Base-by-base conservation (phyloP, 2,888 invertebrate species). In the Mylabris sibirica region DNA sequence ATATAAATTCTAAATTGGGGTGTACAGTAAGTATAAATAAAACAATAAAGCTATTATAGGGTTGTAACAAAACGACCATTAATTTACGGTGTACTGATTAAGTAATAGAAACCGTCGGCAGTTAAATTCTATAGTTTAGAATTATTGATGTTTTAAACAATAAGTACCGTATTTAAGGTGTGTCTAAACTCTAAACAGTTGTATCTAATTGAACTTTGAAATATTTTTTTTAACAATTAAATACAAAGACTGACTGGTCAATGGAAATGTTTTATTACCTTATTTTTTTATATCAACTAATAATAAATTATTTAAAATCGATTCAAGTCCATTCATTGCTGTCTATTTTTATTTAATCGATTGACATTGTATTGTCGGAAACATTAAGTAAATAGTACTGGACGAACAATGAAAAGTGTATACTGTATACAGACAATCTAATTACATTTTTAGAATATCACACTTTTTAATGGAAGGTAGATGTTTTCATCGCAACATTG, bases 311-410 rank as follows among this genome's bases (percentile, higher is more conserved):
- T 53, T 24, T 3, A 53, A 30, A 30, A 53, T 53, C 53, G 22
- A 53, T 53, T 12, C 22, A 20, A 53, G 12, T 24, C 12, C 24
- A 3, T 24, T 20, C 5, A n/a, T 20, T 5, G 5, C 5, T 20
- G 20, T 53, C 53, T 53, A 53, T 53, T 53, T 53, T 53, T 53
- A 53, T 53, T 24, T 22, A 20, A 53, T 53, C 53, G 53, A 53
- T 53, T 22, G 2, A 12, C 12, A 3, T 22, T 24, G 1, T 53
- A 53, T 53, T 53, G 24, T 53, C 3, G 12, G 9, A 11, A 12
- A 24, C 20, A 53, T 53, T 20, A 53, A 24, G 2, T 9, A 53
- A 53, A 24, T 12, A 53, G 3, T 53, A 24, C 11, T 53, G 22
- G 22, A 22, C 22, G 3, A 24, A 24, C 22, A 12, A 24, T 53